phyloP scores from a whole-genome alignment of 2,888 invertebrate genomes.

The Scaptomyza cyrtandrae region DNA sequence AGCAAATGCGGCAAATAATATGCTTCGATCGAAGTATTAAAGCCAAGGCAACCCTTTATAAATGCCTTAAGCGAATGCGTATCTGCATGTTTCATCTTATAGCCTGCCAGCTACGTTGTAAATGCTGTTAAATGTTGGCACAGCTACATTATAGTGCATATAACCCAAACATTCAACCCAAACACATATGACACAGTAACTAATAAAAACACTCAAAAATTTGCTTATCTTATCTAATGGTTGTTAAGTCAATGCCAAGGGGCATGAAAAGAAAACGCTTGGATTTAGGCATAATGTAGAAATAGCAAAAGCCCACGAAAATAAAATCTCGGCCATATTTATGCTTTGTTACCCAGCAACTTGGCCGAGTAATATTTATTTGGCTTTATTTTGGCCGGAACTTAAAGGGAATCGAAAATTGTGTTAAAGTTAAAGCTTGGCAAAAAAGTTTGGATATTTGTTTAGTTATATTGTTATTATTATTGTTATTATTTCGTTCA shows the following conservation, averaged over 20 bases:
- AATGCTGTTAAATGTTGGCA: conserved; percentile 39
- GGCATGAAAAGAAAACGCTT: conserved; percentile 19
- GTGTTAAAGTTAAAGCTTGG: too few relatives aligned
- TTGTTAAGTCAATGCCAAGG: conserved; percentile 16
- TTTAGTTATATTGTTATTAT: too few relatives aligned
- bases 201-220: conserved; percentile 46
- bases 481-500: too few relatives aligned
- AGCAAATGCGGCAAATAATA: background rate
- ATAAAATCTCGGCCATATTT: conserved; percentile 7
- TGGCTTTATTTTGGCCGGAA: background rate
- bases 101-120: conserved; percentile 23
- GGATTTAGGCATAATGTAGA: background rate
- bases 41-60: conserved; percentile 37
- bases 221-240: conserved; percentile 45
- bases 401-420: background rate
- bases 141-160: background rate
- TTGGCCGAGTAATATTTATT: background rate
- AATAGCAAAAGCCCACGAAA: background rate
- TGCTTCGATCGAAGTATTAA: conserved; percentile 8
- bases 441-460: too few relatives aligned
- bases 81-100: conserved; percentile 48
- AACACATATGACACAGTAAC: background rate
- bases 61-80: conserved; percentile 19
- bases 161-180: background rate
- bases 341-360: conserved; percentile 34